Percentiles rank a stretch among this genome's conserved stretches.
Evolutionary conservation across 1,140 invertebrate genomes (phyloP).

Genomic region (Cyclina sinensis): DNA sequence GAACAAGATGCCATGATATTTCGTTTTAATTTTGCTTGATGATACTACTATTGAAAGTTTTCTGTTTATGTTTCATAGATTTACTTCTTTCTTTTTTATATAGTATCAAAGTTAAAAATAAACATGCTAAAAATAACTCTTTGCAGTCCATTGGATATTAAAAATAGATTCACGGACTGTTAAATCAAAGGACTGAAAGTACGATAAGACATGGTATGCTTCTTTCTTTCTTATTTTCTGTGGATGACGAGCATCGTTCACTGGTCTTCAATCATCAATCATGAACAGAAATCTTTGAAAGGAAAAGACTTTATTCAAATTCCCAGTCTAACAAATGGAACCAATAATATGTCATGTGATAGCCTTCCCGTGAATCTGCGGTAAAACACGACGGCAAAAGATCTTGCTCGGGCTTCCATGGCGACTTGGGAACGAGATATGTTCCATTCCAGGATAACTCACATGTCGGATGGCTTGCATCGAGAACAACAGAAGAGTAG

Average conservation of each 20-base stretch:
- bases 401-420: slow-evolving; percentile 32
- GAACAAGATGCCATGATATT: slow-evolving; percentile 66
- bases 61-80: not conserved
- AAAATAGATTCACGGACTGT: too few relatives aligned
- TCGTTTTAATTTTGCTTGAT: too few relatives aligned
- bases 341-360: slow-evolving; percentile 83
- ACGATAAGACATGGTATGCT: too few relatives aligned
- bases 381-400: slow-evolving; percentile 77
- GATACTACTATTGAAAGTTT: not conserved
- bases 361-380: slow-evolving; percentile 79
- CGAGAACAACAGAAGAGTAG: slow-evolving; percentile 79
- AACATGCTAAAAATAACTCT: not conserved
- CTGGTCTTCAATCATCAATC: too few relatives aligned
- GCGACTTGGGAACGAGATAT: slow-evolving; percentile 73
- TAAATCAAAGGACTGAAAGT: too few relatives aligned
- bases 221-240: too few relatives aligned
- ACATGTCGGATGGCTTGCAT: slow-evolving; percentile 78
- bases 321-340: slow-evolving; percentile 80
- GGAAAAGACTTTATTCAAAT: slow-evolving; percentile 62
- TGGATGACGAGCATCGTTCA: too few relatives aligned
- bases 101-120: slow-evolving; percentile 4
- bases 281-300: too few relatives aligned
- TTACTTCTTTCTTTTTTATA: not conserved
- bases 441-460: slow-evolving; percentile 77
- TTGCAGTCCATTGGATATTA: not conserved